Evolutionary conservation across 2,888 invertebrate genomes (phyloP).

Genomic region (Nephrocerus scutellatus): DNA sequence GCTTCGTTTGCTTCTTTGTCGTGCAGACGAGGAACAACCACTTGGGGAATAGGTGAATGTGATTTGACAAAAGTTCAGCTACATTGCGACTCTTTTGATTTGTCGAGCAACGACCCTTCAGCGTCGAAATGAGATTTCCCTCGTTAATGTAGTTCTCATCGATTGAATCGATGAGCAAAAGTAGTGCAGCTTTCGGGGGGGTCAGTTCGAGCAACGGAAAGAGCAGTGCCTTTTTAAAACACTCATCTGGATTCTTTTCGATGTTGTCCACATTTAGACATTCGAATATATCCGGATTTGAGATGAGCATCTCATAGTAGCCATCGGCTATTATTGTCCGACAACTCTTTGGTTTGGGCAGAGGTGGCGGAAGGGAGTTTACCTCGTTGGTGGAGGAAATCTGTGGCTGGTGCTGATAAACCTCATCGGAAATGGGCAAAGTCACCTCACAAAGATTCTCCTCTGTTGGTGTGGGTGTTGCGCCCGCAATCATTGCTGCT

Average conservation of each 20-base stretch:
- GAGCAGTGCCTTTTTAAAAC: slow-evolving; percentile 79
- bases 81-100: slow-evolving; percentile 58
- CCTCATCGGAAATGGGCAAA: slow-evolving; percentile 33
- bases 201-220: slow-evolving; percentile 81
- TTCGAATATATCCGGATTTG: slow-evolving; percentile 74
- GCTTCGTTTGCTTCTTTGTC: slow-evolving; percentile 75
- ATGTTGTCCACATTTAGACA: slow-evolving; percentile 73
- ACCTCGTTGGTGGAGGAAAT: slow-evolving; percentile 12
- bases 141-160: slow-evolving; percentile 68
- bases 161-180: slow-evolving; percentile 85
- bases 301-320: slow-evolving; percentile 69
- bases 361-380: slow-evolving; percentile 44
- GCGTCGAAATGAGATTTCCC: slow-evolving; percentile 51
- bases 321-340: slow-evolving; percentile 65
- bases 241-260: slow-evolving; percentile 84
- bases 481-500: too few species aligned
- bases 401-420: slow-evolving; percentile 29
- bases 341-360: slow-evolving; percentile 53
- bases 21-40: slow-evolving; percentile 90
- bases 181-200: slow-evolving; percentile 76
- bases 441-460: slow-evolving; percentile 14
- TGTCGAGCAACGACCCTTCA: slow-evolving; percentile 46
- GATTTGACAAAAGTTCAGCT: slow-evolving; percentile 76
- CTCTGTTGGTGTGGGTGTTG: too few species aligned
- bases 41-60: slow-evolving; percentile 85